Conservation (phyloP, 37 sponge, comb jelly and placozoan genomes). For the Cliona cf. orientalis region DNA sequence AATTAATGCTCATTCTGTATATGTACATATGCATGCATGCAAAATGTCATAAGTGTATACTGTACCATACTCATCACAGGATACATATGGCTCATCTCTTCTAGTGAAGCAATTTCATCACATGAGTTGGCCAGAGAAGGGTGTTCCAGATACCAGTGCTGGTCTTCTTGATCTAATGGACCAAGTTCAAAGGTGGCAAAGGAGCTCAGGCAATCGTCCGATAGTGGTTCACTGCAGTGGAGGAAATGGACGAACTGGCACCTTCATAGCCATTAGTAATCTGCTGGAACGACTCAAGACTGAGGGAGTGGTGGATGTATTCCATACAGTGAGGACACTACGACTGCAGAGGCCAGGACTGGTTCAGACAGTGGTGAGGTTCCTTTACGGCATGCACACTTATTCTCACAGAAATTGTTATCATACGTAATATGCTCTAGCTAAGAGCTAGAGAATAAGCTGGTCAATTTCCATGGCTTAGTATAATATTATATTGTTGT, state of each 20-base stretch:
- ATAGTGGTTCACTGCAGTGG: constrained; percentile 87
- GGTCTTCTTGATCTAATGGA: constrained; percentile 85
- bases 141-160: constrained; percentile 55
- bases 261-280: constrained; percentile 76
- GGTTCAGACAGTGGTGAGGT: constrained; percentile 91
- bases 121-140: constrained; percentile 84
- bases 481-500: no score
- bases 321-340: constrained; percentile 74
- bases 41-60: no score
- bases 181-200: constrained; percentile 89
- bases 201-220: constrained; percentile 65
- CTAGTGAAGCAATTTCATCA: constrained; percentile 86
- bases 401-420: no score
- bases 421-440: no score
- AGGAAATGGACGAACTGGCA: constrained; percentile 84
- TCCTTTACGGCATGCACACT: no score
- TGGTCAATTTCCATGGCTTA: no score
- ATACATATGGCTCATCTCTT: constrained; percentile 3
- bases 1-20: no score
- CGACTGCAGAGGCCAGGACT: constrained; percentile 79
- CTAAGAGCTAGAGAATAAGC: no score
- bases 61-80: background rate
- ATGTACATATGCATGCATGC: no score
- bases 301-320: constrained; percentile 89
- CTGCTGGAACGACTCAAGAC: constrained; percentile 84